These are phyloP conservation scores for Autographa gamma DNA, from an alignment of 2,888 invertebrate species.

Conservation along the genomic window DNA sequence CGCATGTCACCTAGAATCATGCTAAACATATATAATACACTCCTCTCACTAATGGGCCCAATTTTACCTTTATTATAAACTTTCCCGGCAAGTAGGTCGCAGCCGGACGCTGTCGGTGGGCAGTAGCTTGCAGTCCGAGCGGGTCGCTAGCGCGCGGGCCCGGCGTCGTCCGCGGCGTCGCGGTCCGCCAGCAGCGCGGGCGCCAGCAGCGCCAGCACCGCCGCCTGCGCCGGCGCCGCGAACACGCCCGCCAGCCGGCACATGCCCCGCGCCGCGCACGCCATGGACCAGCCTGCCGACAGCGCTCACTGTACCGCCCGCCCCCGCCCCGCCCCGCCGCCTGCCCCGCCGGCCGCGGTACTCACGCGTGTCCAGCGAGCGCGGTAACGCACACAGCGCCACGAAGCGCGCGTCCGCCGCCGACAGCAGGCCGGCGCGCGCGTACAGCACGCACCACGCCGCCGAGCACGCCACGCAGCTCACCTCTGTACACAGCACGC, in stretches of 20 bases:
- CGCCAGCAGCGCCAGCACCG: conserved; percentile 66
- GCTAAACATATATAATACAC: no score
- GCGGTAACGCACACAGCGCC: conserved; percentile 68
- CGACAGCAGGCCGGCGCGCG: conserved; percentile 65
- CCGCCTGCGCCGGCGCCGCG: conserved; percentile 70
- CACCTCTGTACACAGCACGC: conserved; percentile 48
- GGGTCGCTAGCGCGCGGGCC: background rate
- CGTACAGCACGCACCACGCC: conserved; percentile 66
- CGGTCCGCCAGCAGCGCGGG: conserved; percentile 5
- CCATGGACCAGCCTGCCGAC: conserved; percentile 37
- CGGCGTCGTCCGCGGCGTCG: background rate
- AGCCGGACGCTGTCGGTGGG: no score
- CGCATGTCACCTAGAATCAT: no score
- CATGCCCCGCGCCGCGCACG: conserved; percentile 53
- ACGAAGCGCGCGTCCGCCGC: conserved; percentile 64
- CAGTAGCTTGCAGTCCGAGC: background rate
- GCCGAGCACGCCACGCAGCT: conserved; percentile 64
- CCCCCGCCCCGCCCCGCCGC: background rate
- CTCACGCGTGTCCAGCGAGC: conserved; percentile 53
- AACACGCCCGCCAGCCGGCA: conserved; percentile 68
- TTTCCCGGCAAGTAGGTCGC: background rate
- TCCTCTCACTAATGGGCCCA: background rate
- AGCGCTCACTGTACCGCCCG: conserved; percentile 8
- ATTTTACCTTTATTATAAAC: background rate
- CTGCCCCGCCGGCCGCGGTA: background rate